Evolutionary conservation across 2,888 invertebrate species (phyloP).

Genomic region (Carabus problematicus): DNA sequence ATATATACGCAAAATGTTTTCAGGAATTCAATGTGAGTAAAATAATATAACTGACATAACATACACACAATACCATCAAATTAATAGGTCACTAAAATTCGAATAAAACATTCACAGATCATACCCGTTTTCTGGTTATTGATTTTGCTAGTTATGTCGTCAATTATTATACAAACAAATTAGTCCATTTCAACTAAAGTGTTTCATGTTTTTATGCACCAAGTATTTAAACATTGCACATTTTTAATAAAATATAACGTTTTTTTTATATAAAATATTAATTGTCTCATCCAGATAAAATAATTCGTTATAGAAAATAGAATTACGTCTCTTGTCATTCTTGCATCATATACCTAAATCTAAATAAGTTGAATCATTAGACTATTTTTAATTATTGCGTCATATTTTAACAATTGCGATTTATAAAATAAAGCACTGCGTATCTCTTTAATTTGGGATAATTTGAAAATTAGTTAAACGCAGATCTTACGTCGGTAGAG

Average conservation of each 20-base stretch:
- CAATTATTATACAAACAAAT: no score
- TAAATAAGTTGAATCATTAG: neutral
- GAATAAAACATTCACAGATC: neutral
- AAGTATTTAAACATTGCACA: no score
- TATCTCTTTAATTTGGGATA: neutral
- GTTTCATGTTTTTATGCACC: no score
- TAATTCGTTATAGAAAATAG: no score
- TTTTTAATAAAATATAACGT: no score
- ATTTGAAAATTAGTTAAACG: neutral
- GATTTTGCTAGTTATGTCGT: neutral
- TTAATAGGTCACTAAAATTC: neutral
- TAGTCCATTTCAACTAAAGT: no score
- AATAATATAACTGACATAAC: neutral
- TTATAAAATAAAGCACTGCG: constrained; percentile 21
- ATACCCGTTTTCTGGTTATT: neutral
- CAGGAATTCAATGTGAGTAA: constrained; percentile 38
- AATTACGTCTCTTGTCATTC: no score
- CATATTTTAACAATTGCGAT: neutral
- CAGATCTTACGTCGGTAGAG: neutral
- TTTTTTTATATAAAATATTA: no score
- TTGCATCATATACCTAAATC: no score
- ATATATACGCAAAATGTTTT: constrained; percentile 29
- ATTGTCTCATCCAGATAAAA: no score
- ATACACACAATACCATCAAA: neutral
- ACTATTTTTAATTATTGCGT: constrained; percentile 5